These are phyloP conservation scores for Gambusia affinis DNA, from an alignment of 2,113 vertebrate species.

Conservation along the genomic window DNA sequence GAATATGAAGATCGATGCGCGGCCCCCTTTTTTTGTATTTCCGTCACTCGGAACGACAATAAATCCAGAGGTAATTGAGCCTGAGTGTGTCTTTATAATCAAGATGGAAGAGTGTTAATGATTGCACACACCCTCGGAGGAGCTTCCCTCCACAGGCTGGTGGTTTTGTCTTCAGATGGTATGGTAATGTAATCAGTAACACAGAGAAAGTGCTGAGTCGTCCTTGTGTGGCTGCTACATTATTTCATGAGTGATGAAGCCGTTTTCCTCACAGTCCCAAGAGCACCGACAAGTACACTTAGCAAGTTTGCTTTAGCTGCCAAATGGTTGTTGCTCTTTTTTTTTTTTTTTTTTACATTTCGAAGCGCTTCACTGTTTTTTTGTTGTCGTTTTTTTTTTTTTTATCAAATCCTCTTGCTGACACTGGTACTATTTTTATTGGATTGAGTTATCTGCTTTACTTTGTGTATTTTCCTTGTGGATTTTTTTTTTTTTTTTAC, in stretches of 20 bases:
- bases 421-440: slow-evolving; percentile 20
- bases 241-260: slow-evolving; percentile 48
- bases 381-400: too few relatives aligned
- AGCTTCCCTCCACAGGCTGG: slow-evolving; percentile 11
- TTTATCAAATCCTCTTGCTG: neutral
- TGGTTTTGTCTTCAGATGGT: slow-evolving; percentile 52
- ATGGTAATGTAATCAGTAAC: slow-evolving; percentile 67
- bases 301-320: slow-evolving; percentile 42
- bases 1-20: slow-evolving; percentile 29
- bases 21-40: slow-evolving; percentile 4
- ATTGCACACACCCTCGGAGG: slow-evolving; percentile 33
- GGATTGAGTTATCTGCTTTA: slow-evolving; percentile 13
- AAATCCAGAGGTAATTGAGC: slow-evolving; percentile 48
- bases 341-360: slow-evolving; percentile 12
- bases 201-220: slow-evolving; percentile 60
- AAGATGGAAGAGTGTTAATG: slow-evolving; percentile 35
- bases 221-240: slow-evolving; percentile 5
- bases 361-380: slow-evolving; percentile 10
- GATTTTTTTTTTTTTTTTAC: neutral
- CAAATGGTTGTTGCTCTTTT: slow-evolving; percentile 1
- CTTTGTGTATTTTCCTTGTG: neutral
- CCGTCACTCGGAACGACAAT: slow-evolving; percentile 12
- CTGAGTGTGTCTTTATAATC: slow-evolving; percentile 16
- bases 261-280: slow-evolving; percentile 46
- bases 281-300: slow-evolving; percentile 44